Evolutionary conservation across 2,113 vertebrate species (phyloP).

Genomic region (Antidorcas marsupialis): DNA sequence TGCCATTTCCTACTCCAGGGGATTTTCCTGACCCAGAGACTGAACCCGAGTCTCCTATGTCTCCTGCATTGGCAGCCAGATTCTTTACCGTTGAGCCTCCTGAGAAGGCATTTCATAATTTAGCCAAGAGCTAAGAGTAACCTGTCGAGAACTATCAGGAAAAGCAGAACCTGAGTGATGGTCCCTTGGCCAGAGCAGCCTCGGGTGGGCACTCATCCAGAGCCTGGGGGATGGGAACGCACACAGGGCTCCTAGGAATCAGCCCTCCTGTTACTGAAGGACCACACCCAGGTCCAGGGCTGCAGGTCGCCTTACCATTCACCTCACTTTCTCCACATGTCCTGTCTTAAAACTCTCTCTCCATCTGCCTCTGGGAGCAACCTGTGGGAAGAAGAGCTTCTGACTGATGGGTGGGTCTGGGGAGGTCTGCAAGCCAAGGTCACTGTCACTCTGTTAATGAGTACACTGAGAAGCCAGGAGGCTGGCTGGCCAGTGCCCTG

Average conservation of each 20-base stretch:
- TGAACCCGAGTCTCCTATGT: not conserved
- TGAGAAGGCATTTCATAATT: not conserved
- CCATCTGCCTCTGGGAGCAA: not conserved
- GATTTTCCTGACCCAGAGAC: not conserved
- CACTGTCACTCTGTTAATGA: not conserved
- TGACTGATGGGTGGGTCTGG: not conserved
- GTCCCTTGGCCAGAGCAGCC: not conserved
- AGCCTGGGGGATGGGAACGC: not conserved
- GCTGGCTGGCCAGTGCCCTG: not conserved
- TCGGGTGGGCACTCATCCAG: too few relatives aligned
- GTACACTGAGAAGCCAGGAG: rapidly evolving
- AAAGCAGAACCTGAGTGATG: not conserved
- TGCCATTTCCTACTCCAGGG: not conserved
- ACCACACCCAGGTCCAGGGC: not conserved
- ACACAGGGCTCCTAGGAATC: not conserved
- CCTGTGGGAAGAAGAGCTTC: not conserved
- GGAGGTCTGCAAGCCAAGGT: not conserved
- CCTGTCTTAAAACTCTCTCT: not conserved
- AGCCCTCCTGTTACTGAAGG: rapidly evolving
- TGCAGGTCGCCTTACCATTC: not conserved
- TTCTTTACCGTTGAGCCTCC: not conserved
- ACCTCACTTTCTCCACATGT: not conserved
- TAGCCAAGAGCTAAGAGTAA: not conserved
- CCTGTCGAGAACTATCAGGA: not conserved
- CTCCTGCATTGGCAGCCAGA: not conserved